Percentiles rank a stretch among this genome's conserved stretches.
Evolutionary conservation across 1,140 invertebrate genomes (phyloP).

Genomic region (Calephelis virginiensis): DNA sequence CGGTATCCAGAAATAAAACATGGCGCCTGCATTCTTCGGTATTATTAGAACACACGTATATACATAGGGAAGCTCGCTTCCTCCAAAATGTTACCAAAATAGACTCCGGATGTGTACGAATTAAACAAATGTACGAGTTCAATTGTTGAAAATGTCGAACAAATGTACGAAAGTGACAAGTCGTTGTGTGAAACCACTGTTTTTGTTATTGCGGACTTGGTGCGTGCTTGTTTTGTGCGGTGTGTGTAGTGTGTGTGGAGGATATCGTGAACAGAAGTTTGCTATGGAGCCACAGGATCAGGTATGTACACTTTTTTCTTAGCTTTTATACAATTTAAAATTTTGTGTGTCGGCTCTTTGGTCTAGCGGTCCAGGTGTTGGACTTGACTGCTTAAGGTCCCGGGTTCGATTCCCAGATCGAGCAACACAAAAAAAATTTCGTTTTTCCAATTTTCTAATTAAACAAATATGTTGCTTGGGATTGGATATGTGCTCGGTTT

Average conservation of each 20-base stretch:
- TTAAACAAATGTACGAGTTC: slow-evolving; percentile 31
- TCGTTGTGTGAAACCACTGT: slow-evolving; percentile 58
- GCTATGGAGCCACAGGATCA: slow-evolving; percentile 91
- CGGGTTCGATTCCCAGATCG: too few relatives aligned
- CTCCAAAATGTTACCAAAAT: slow-evolving; percentile 53
- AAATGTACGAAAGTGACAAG: slow-evolving; percentile 52
- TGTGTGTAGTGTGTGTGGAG: slow-evolving; percentile 46
- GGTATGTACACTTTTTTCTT: slow-evolving; percentile 40
- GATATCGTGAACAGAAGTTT: slow-evolving; percentile 79
- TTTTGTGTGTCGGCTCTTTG: too few relatives aligned
- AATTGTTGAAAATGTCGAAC: slow-evolving; percentile 47
- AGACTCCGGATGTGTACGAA: slow-evolving; percentile 36
- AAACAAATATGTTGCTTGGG: too few relatives aligned
- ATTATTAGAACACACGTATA: slow-evolving; percentile 40
- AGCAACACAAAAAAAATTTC: too few relatives aligned
- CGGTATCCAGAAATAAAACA: slow-evolving; percentile 44
- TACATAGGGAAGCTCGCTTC: slow-evolving; percentile 43
- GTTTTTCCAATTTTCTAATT: too few relatives aligned
- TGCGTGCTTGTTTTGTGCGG: slow-evolving; percentile 41
- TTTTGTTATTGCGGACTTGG: slow-evolving; percentile 62
- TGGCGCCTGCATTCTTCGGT: slow-evolving; percentile 42
- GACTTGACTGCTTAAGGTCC: too few relatives aligned
- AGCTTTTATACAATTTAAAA: background rate
- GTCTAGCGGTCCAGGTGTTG: too few relatives aligned
- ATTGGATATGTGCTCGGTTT: too few relatives aligned